Evolutionary conservation across 64 coral and sea anemone genomes (phyloP), one percentile per base, ranked within the genome.

Genomic region (Porites lutea): DNA sequence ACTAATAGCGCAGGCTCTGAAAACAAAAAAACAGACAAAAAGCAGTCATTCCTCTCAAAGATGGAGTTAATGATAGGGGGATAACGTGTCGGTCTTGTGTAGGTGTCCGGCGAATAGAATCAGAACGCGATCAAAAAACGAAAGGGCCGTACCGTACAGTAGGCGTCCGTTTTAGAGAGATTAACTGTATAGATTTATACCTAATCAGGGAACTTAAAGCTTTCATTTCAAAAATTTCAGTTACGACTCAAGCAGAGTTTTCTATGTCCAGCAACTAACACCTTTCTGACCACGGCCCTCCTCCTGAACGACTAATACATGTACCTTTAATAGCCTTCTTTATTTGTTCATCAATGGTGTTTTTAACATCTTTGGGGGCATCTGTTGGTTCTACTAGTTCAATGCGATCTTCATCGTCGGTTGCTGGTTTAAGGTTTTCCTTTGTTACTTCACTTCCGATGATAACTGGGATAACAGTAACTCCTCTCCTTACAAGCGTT

Each of bases 381-480:
- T 92, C 91, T 43, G 91, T 87, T 55, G 74, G 75, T 84, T 86
- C 68, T 10, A 75, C 68, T 18, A 63, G 81, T 3, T 51, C 61
- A 53, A 83, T 83, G 23, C 78, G 79, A 21, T 82, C 67, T 51
- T 72, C 78, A 22, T 91, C 89, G 8, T 91, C 89, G 3, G 89
- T 91, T 10, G 16, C 14, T 21, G 89, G 89, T 65, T 91, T 64
- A 4, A 91, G 44, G 61, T 91, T 66, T 15, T 64, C 78, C 20
- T 80, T 71, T 13, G 47, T 83, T 1, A 91, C 66, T 73, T 82
- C 64, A 21, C 27, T 67, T 48, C 89, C 89, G 21, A 91, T 75
- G 43, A 83, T 75, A 21, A 91, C 89, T 48, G 89, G 89, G 45
- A 91, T 83, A 3, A 83, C 69, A 21, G 81, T 49, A 12, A 91